phyloP scores from a whole-genome alignment of 1,140 invertebrate species.

The Globodera rostochiensis region DNA sequence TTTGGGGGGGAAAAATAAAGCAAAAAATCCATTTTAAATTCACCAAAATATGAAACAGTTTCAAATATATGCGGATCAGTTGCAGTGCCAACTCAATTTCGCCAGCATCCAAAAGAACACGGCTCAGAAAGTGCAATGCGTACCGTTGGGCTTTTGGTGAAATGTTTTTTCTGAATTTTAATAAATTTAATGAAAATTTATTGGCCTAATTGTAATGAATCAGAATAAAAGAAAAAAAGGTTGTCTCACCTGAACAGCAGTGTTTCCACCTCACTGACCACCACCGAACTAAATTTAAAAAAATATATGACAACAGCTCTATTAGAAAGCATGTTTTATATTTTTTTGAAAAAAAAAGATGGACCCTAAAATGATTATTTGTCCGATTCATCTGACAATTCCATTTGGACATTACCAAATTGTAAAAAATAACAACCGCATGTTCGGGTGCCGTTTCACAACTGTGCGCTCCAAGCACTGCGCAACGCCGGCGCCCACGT shows the following conservation, averaged over 20 bases:
- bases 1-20: background rate
- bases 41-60: slow-evolving; percentile 88
- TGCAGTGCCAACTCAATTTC: slow-evolving; percentile 78
- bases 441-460: slow-evolving; percentile 79
- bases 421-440: slow-evolving; percentile 74
- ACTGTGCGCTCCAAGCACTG: slow-evolving; percentile 82
- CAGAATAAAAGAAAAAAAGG: slow-evolving; percentile 6
- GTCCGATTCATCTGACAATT: no score
- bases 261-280: slow-evolving; percentile 34
- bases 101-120: slow-evolving; percentile 76
- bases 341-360: no score
- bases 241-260: slow-evolving; percentile 38
- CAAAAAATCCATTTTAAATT: slow-evolving; percentile 74
- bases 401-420: background rate
- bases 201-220: no score
- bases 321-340: background rate
- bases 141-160: slow-evolving; percentile 85
- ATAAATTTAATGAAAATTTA: slow-evolving; percentile 3
- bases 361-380: no score
- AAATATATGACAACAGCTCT: slow-evolving; percentile 9
- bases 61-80: slow-evolving; percentile 87
- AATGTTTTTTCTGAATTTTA: slow-evolving; percentile 70
- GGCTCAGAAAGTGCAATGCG: slow-evolving; percentile 85
- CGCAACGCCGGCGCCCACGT: slow-evolving; percentile 82
- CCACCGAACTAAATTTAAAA: slow-evolving; percentile 76